Base-by-base conservation (phyloP, 2,888 invertebrate genomes). In the Coleophora flavipennella region DNA sequence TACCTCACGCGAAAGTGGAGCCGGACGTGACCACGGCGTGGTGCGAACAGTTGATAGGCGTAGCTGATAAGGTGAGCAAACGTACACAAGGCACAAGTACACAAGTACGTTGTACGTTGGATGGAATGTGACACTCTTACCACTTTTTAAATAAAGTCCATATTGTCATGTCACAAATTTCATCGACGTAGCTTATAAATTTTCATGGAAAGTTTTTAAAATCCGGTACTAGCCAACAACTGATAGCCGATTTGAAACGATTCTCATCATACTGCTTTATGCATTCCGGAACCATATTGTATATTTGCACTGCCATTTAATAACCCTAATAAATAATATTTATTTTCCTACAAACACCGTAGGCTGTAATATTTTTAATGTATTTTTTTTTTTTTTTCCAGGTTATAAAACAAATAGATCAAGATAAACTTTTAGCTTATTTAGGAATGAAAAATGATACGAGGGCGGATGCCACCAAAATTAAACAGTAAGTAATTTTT, bases 371-470 rank as follows among this genome's bases (percentile, higher is more conserved):
- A n/a, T n/a, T n/a, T n/a, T n/a, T 4, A 38, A 38, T 36, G 2
- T 32, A 9, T 4, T n/a, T 31, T 39, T 41, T 36, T 8, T 36
- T 33, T 27, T 38, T 14, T 27, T 32, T 40, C 0, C 52, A 79
- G 79, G 76, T 80, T 1, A 67, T 79, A 42, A 73, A 74, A 41
- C 86, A 89, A 45, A 90, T 96, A 13, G 93, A 96, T 64, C 90
- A 91, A 50, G 91, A 92, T 13, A 89, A 91, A 49, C 70, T 98
- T 46, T 81, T 97, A 25, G 91, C 92, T 0, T 93, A 91, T 66
- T 89, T 92, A 47, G 97, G 97, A 3, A 88, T 93, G 56, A 97
- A 96, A 76, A 89, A 88, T 42, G 96, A 97, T 69, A 88, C 88
- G n/a, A 86, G 94, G 38, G 74, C 88, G 1, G 96, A 97, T 66